phyloP scores from a whole-genome alignment of 2,888 invertebrate species.

The Unio pictorum region DNA sequence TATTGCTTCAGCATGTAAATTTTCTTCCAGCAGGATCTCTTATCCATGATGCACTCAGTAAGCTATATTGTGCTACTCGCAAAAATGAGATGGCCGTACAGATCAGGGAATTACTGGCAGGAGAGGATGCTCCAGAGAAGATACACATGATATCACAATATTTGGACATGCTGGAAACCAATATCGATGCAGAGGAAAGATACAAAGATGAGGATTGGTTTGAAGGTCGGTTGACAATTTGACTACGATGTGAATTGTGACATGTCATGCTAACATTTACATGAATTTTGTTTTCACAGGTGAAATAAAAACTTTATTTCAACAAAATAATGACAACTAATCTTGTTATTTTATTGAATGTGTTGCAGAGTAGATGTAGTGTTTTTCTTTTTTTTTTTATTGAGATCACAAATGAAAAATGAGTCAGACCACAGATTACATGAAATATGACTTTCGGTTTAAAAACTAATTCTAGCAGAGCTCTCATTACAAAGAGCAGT shows the following conservation, averaged over 20 bases:
- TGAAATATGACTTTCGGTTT: too few species aligned
- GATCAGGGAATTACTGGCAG: conserved; percentile 53
- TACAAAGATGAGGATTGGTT: conserved; percentile 63
- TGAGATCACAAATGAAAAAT: too few species aligned
- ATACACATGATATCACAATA: conserved; percentile 60
- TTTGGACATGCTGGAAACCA: conserved; percentile 54
- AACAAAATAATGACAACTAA: too few species aligned
- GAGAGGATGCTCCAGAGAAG: conserved; percentile 56
- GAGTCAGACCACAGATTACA: too few species aligned
- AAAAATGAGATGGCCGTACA: conserved; percentile 57
- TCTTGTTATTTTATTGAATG: too few species aligned
- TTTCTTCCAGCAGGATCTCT: conserved; percentile 51
- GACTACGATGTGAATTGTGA: background rate
- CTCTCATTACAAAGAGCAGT: too few species aligned
- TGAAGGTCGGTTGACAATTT: conserved; percentile 41
- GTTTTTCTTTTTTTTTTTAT: too few species aligned
- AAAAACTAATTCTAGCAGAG: too few species aligned
- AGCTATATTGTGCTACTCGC: conserved; percentile 42
- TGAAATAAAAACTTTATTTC: too few species aligned
- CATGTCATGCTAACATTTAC: too few species aligned
- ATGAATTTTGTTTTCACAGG: too few species aligned
- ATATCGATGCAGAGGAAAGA: conserved; percentile 51
- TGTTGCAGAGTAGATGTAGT: too few species aligned
- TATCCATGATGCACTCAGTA: conserved; percentile 55
- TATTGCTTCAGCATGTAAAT: background rate